Percentiles rank a stretch among this genome's conserved stretches.
Conservation (phyloP, 2,113 vertebrate species). For the Varanus salvator region DNA sequence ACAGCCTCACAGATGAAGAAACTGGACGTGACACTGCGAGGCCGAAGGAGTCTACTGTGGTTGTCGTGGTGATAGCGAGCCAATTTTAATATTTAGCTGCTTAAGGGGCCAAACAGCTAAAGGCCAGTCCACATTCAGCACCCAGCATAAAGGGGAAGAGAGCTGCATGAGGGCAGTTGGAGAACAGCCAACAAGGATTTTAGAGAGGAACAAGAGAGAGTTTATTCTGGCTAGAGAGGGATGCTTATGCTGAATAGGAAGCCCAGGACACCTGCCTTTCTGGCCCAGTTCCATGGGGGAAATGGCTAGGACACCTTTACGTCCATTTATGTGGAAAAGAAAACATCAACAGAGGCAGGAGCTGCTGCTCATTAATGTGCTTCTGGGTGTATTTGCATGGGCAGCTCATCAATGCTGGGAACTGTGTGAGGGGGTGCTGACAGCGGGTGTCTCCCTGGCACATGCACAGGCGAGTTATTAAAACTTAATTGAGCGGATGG, state of each 20-base stretch:
- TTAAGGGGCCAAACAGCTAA: background rate
- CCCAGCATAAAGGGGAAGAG: background rate
- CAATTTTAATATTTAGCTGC: background rate
- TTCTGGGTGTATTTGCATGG: slow-evolving; percentile 12
- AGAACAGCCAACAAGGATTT: background rate
- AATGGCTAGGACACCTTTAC: background rate
- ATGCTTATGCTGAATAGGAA: background rate
- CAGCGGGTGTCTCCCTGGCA: slow-evolving; percentile 4
- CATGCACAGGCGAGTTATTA: slow-evolving; percentile 16
- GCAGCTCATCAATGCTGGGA: slow-evolving; percentile 17
- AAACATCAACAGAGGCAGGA: background rate
- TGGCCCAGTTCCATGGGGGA: background rate
- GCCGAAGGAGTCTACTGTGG: background rate
- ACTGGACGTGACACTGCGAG: background rate
- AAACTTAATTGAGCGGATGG: slow-evolving; percentile 40
- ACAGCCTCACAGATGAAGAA: background rate
- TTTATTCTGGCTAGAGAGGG: background rate
- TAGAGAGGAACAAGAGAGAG: background rate
- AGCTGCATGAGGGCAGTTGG: slow-evolving; percentile 1
- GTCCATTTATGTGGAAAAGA: background rate
- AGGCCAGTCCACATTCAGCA: background rate
- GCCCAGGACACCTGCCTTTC: background rate
- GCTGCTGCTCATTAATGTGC: background rate
- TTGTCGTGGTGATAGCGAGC: background rate
- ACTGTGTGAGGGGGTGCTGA: background rate